Evolutionary conservation across 1,140 invertebrate genomes (phyloP).

Genomic region (Tetramorium simillimum): DNA sequence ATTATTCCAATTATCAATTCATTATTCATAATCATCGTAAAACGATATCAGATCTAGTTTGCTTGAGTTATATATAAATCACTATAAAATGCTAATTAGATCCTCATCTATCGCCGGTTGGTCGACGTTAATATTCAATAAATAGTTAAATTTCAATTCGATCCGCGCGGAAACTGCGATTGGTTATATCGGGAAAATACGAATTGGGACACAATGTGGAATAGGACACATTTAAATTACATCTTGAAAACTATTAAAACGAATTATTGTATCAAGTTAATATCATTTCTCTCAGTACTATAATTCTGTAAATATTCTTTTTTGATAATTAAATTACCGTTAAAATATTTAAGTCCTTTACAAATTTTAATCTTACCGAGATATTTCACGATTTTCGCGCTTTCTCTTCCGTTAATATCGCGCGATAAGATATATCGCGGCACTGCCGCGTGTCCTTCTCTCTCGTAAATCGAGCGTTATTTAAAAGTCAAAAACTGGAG

Average conservation of each 20-base stretch:
- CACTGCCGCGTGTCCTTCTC: neutral
- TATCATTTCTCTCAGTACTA: neutral
- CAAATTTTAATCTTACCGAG: neutral
- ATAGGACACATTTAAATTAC: neutral
- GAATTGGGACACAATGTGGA: neutral
- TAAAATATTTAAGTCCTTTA: neutral
- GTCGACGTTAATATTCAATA: neutral
- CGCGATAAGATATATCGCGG: neutral
- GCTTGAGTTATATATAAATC: neutral
- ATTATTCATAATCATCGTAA: neutral
- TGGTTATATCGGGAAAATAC: constrained; percentile 11
- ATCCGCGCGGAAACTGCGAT: neutral
- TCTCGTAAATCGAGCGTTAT: constrained; percentile 32
- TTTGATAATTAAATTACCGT: too few relatives aligned
- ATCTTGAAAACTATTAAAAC: neutral
- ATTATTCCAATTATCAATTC: neutral
- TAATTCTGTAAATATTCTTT: neutral
- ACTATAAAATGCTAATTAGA: neutral
- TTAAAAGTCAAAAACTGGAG: constrained; percentile 45
- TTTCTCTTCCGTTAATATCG: neutral
- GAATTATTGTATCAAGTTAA: neutral
- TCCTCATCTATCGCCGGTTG: too few relatives aligned
- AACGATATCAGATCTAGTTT: neutral
- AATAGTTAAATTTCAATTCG: constrained; percentile 18
- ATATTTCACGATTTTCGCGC: neutral